phyloP scores from a whole-genome alignment of 2,797 vertebrate genomes.

The Poecilia picta region DNA sequence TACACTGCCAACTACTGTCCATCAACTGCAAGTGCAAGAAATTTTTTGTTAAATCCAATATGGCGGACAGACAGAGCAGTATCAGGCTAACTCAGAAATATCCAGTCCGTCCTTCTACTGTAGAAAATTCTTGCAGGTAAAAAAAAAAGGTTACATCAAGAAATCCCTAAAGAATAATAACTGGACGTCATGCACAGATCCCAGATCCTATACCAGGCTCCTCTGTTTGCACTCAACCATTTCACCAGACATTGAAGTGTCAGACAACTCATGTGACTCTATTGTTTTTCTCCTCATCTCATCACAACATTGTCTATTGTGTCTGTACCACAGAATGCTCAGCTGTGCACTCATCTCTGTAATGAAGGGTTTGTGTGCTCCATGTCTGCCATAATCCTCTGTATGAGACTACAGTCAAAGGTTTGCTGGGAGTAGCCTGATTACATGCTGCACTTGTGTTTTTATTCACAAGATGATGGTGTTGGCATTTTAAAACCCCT shows the following conservation, averaged over 20 bases:
- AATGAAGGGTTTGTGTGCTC: neutral
- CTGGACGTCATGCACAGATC: too few relatives aligned
- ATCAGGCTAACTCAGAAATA: too few relatives aligned
- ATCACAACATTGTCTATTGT: neutral
- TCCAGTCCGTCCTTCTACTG: too few relatives aligned
- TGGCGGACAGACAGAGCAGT: too few relatives aligned
- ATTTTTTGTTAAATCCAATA: too few relatives aligned
- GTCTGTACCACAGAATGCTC: neutral
- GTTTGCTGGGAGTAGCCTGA: neutral
- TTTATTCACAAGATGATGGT: neutral
- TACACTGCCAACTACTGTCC: too few relatives aligned
- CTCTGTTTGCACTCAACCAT: neutral
- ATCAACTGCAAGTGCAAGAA: too few relatives aligned
- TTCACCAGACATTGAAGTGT: neutral
- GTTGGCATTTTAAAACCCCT: neutral
- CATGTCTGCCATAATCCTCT: neutral
- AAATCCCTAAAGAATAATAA: too few relatives aligned
- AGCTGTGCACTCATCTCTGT: neutral
- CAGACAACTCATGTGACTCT: neutral
- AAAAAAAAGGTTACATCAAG: too few relatives aligned
- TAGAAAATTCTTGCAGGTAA: too few relatives aligned
- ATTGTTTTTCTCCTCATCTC: neutral
- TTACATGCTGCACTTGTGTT: neutral
- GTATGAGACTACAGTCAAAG: neutral
- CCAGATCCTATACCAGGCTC: neutral